Evolutionary conservation across 2,113 vertebrate genomes (phyloP), one percentile per base, ranked within the genome.

Genomic region (Passer domesticus): DNA sequence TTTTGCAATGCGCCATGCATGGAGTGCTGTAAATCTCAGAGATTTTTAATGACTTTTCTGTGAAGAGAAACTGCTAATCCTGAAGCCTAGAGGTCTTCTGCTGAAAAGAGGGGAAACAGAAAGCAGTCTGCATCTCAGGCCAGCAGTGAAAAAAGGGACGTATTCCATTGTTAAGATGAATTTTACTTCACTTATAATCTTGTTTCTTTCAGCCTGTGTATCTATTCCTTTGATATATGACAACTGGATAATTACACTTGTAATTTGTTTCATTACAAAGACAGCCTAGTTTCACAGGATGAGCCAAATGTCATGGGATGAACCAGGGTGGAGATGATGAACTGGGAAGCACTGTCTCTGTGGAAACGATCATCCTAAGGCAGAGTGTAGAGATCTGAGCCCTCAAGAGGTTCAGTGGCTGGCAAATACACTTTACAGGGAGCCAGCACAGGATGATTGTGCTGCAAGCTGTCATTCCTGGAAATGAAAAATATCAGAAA

Each of bases 251-350:
- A 95, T 86, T 90, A 85, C 55, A 60, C 15, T 60, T 92, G 75
- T 85, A 83, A 94, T 92, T 93, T 53, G 31, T 73, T 87, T 92
- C 50, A 43, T 90, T 90, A 85, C 81, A 56, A 85, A 73, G 78
- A 49, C 81, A 94, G 58, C 18, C 62, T 82, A 43, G 24, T 76
- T 89, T 90, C 66, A 68, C 25, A 46, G 62, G 67, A 82, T 4
- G 5, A 68, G 37, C 31, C 4, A 31, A 68, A n/a, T 68, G 82
- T 58, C 85, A 62, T 33, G 46, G 70, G 62, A 83, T 1, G 8
- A 88, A 31, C 31, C 44, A 49, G 13, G 3, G 28, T 41, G 41
- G 41, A 69, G 82, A n/a, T 30, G 37, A 85, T 64, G 93, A 94
- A 82, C 37, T 33, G 19, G 15, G 41, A 90, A 69, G 21, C 43